Evolutionary conservation across 2,797 vertebrate species (phyloP), one percentile per base, ranked within the genome.

Genomic region (Benthosema pterotum): DNA sequence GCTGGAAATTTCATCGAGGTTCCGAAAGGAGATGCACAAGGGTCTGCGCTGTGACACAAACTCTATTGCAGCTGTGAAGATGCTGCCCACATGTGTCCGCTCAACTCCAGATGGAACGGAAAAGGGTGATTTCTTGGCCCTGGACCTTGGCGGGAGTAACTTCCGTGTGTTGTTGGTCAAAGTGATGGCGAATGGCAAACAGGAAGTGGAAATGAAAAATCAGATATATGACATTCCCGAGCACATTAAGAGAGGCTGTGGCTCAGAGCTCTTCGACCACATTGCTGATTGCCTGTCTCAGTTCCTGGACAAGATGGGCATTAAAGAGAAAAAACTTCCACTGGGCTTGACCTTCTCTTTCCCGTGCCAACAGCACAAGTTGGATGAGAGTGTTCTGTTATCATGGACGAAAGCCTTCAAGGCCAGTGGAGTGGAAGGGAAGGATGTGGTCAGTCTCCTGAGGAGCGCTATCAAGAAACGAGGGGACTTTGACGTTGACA

Each of bases 271-370:
- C 12, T 99, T 99, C 4, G 96, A 99, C 83, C 96, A 99, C 90
- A 94, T 98, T 0, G 95, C 92, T 0, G 95, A 95, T 48, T 99
- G 96, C 69, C 82, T 99, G 90, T 94, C 93, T 52, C 90, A 93
- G 80, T 98, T 98, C 89, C 48, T 98, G 93, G 95, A 97, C 2
- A 95, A 96, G 71, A 83, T 95, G 74, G 89, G 94, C 1, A 98
- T 99, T 60, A 99, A 98, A 71, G 90, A 96, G 48, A 94, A 94
- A 90, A 99, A 95, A 65, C 94, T 99, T 4, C 96, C 97, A 0
- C 85, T 99, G 2, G 97, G 97, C 3, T 99, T 99, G 75, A 98
- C 97, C 16, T 99, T 99, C 89, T 98, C 97, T 0, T 99, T 99
- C 67, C 97, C 97, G 0, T 99, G 97, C 52, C 87, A 89, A 63